Evolutionary conservation across 1,140 invertebrate genomes (phyloP).

Genomic region (Archegozetes longisetosus): DNA sequence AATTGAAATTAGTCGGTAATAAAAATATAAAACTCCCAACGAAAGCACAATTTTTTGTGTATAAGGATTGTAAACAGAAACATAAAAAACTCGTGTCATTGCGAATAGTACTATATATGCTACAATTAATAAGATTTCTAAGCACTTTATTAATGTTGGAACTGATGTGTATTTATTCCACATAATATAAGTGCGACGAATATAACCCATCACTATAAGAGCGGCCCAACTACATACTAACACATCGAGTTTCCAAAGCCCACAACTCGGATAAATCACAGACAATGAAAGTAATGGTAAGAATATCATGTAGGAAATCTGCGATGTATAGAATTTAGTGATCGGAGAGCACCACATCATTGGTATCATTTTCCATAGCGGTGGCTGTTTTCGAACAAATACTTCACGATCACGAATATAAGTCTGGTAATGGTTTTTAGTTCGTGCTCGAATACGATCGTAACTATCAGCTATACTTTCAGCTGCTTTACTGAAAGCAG

Average conservation of each 20-base stretch:
- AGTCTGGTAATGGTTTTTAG: not conserved
- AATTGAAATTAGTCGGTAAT: slow-evolving; percentile 30
- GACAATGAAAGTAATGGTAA: slow-evolving; percentile 30
- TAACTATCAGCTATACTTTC: not conserved
- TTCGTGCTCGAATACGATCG: not conserved
- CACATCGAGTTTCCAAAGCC: slow-evolving; percentile 28
- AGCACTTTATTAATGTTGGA: slow-evolving; percentile 18
- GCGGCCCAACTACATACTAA: slow-evolving; percentile 29
- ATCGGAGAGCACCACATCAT: slow-evolving; percentile 26
- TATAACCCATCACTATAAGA: not conserved
- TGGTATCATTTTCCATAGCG: slow-evolving; percentile 24
- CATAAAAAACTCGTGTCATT: slow-evolving; percentile 19
- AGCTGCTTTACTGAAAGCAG: not conserved
- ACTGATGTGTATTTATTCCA: slow-evolving; percentile 21
- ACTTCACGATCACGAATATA: slow-evolving; percentile 13
- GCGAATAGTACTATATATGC: slow-evolving; percentile 19
- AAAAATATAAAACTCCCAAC: slow-evolving; percentile 30
- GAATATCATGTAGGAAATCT: slow-evolving; percentile 28
- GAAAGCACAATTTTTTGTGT: slow-evolving; percentile 21
- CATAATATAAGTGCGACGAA: slow-evolving; percentile 12
- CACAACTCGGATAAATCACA: slow-evolving; percentile 31
- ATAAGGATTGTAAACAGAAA: slow-evolving; percentile 20
- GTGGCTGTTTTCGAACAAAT: slow-evolving; percentile 17
- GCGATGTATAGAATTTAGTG: slow-evolving; percentile 27
- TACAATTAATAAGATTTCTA: slow-evolving; percentile 22